phyloP scores from a whole-genome alignment of 2,888 invertebrate genomes.

The Ophraella communa region DNA sequence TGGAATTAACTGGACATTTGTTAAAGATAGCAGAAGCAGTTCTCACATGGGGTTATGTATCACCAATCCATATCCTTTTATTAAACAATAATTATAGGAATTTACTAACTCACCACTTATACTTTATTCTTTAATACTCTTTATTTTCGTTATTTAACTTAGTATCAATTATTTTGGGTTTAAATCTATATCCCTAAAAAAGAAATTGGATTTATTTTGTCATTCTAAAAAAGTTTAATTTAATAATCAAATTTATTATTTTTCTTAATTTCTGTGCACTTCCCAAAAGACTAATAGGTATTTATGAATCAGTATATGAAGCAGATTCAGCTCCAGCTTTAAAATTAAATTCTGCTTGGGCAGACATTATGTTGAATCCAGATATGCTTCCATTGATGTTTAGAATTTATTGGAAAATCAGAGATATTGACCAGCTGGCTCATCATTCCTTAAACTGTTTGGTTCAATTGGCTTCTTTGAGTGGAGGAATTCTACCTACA shows the following conservation, averaged over 20 bases:
- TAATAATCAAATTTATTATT: conserved; percentile 15
- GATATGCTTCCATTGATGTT: conserved; percentile 80
- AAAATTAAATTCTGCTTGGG: conserved; percentile 72
- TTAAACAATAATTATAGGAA: too few relatives aligned
- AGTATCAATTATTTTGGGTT: too few relatives aligned
- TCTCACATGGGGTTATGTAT: conserved; percentile 82
- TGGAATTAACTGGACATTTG: conserved; percentile 71
- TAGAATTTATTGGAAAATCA: conserved; percentile 81
- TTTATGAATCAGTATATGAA: conserved; percentile 73
- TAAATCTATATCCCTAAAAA: too few relatives aligned
- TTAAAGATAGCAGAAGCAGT: conserved; percentile 81
- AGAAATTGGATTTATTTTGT: too few relatives aligned
- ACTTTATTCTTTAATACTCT: too few relatives aligned
- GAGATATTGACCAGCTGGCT: conserved; percentile 75
- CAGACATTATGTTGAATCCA: conserved; percentile 77
- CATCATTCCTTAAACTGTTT: conserved; percentile 83
- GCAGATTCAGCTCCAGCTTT: conserved; percentile 69
- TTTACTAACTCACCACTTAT: too few relatives aligned
- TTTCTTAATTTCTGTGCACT: conserved; percentile 53
- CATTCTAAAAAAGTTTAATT: too few relatives aligned
- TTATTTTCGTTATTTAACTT: too few relatives aligned
- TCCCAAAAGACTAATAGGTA: conserved; percentile 73
- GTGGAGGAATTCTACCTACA: conserved; percentile 63
- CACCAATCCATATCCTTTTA: conserved; percentile 61
- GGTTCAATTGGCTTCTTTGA: conserved; percentile 77